Evolutionary conservation across 2,888 invertebrate genomes (phyloP).

Genomic region (Pyrrhosoma nymphula): DNA sequence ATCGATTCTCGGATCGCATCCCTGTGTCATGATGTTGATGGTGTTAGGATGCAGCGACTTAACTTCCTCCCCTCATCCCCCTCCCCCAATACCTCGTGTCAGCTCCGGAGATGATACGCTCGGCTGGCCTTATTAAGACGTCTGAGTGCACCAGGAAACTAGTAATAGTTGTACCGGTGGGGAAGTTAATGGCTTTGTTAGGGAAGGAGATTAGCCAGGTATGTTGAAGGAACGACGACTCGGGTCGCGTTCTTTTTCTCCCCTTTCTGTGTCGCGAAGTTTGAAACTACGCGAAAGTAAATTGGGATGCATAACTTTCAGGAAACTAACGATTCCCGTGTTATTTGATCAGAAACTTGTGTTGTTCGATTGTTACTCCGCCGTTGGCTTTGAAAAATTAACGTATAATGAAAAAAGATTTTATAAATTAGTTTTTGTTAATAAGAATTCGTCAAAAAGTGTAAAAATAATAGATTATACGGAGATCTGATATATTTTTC

Average conservation of each 20-base stretch:
- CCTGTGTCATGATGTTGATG: not conserved
- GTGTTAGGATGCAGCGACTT: not conserved
- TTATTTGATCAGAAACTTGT: not conserved
- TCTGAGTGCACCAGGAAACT: not conserved
- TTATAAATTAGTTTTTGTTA: too few relatives aligned
- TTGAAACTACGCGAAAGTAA: not conserved
- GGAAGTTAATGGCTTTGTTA: not conserved
- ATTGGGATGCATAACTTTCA: not conserved
- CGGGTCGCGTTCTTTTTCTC: not conserved
- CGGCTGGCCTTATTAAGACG: not conserved
- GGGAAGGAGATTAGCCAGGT: not conserved
- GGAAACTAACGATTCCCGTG: not conserved
- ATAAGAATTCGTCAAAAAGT: too few relatives aligned
- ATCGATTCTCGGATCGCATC: conserved; percentile 9
- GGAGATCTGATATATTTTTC: too few relatives aligned
- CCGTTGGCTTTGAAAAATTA: too few relatives aligned
- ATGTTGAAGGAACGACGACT: not conserved
- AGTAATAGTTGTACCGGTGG: not conserved
- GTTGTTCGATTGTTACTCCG: too few relatives aligned
- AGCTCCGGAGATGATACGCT: not conserved
- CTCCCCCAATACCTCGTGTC: not conserved
- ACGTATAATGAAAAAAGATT: too few relatives aligned
- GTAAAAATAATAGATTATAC: too few relatives aligned
- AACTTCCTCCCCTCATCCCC: not conserved
- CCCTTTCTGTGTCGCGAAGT: not conserved